These are phyloP conservation scores for Hydropotes inermis DNA, from an alignment of 2,113 vertebrate species.

Conservation along the genomic window DNA sequence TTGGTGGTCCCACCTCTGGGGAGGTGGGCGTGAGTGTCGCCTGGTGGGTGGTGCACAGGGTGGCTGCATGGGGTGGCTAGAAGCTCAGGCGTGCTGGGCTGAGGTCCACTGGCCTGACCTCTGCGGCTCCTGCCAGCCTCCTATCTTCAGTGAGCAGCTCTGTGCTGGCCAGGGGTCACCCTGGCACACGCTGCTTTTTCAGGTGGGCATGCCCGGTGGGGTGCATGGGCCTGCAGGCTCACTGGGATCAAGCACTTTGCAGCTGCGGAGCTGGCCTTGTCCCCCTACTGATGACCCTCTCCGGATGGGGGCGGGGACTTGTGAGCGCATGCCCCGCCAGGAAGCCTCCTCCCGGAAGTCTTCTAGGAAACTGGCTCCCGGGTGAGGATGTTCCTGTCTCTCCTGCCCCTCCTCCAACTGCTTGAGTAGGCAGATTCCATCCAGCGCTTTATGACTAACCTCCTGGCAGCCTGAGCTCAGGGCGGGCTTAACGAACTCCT, in stretches of 20 bases:
- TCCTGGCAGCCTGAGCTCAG: neutral
- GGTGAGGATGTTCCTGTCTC: neutral
- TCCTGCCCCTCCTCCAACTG: fast-evolving
- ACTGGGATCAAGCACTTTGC: neutral
- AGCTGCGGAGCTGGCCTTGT: too few relatives aligned
- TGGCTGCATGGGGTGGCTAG: neutral
- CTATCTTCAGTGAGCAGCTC: fast-evolving
- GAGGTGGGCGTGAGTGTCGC: neutral
- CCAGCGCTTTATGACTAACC: neutral
- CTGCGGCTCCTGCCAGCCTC: fast-evolving
- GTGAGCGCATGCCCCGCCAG: fast-evolving
- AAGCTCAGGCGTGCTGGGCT: fast-evolving
- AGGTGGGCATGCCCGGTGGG: fast-evolving
- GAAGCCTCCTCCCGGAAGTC: neutral
- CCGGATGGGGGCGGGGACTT: fast-evolving
- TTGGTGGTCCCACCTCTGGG: neutral
- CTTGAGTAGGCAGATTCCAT: neutral
- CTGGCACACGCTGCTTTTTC: fast-evolving
- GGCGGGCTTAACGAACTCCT: neutral
- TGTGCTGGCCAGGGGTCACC: neutral
- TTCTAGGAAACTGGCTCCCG: neutral
- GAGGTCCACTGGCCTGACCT: fast-evolving
- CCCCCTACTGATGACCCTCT: neutral
- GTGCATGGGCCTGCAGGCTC: neutral
- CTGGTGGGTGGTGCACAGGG: neutral